Evolutionary conservation across 1,140 invertebrate species (phyloP).

Genomic region (Diuraphis noxia): DNA sequence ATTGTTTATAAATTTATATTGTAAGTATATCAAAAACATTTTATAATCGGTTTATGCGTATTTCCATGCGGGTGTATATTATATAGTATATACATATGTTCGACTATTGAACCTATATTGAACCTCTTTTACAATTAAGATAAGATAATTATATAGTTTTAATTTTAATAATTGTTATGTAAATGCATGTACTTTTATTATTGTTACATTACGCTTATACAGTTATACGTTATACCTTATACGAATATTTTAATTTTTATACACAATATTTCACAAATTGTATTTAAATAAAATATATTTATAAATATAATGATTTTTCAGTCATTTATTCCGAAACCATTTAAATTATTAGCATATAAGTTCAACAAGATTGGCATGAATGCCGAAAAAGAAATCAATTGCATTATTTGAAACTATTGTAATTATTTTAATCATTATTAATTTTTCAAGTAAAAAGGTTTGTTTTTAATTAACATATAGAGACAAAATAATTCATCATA

Average conservation of each 20-base stretch:
- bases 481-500: no score
- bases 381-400: neutral
- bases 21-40: neutral
- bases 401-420: neutral
- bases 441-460: neutral
- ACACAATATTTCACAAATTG: neutral
- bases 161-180: neutral
- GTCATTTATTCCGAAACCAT: neutral
- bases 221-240: no score
- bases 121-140: conserved; percentile 1
- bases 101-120: neutral
- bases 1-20: neutral
- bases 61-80: neutral
- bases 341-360: neutral
- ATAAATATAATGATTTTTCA: neutral
- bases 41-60: neutral
- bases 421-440: neutral
- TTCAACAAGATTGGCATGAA: neutral
- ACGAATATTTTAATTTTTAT: conserved; percentile 7
- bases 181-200: neutral
- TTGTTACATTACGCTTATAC: neutral
- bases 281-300: neutral
- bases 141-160: neutral
- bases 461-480: no score
- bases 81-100: neutral